Percentiles rank a stretch among this genome's conserved stretches.
phyloP scores from a whole-genome alignment of 2,888 invertebrate species.

The Brenthis hecate region DNA sequence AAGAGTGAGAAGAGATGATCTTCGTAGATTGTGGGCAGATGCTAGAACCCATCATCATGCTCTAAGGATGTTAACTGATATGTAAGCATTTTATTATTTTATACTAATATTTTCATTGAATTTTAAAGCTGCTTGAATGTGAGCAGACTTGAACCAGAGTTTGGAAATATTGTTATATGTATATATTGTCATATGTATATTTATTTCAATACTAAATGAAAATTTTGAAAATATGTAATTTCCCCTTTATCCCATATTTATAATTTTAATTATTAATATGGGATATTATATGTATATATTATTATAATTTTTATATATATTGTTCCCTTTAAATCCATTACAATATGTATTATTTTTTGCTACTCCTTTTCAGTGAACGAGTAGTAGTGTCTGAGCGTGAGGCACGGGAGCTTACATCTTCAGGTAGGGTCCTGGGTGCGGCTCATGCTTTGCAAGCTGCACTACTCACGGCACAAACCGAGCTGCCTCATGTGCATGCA shows the following conservation, averaged over 20 bases:
- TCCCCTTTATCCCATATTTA: too few relatives aligned
- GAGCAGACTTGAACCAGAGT: too few relatives aligned
- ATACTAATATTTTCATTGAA: not conserved
- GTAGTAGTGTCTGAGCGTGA: slow-evolving; percentile 70
- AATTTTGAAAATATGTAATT: too few relatives aligned
- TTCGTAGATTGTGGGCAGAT: slow-evolving; percentile 96
- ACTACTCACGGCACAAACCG: slow-evolving; percentile 88
- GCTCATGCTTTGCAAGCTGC: slow-evolving; percentile 85
- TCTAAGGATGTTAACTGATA: slow-evolving; percentile 93
- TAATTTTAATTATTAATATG: too few relatives aligned
- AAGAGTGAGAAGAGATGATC: slow-evolving; percentile 94
- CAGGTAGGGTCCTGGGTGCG: slow-evolving; percentile 91
- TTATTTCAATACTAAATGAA: too few relatives aligned
- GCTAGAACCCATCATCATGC: slow-evolving; percentile 98
- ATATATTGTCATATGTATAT: too few relatives aligned
- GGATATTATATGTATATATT: too few relatives aligned
- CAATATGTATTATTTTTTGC: not conserved
- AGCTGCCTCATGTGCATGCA: slow-evolving; percentile 91
- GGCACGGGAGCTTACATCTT: slow-evolving; percentile 55
- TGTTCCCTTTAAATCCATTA: not conserved
- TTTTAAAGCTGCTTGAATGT: too few relatives aligned
- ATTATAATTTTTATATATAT: too few relatives aligned
- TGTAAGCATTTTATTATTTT: slow-evolving; percentile 79
- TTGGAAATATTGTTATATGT: too few relatives aligned
- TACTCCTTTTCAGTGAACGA: slow-evolving; percentile 53